Percentiles rank a stretch among this genome's conserved stretches.
These are phyloP conservation scores for Drosophila saltans DNA, from an alignment of 1,140 invertebrate species.

Conservation along the genomic window DNA sequence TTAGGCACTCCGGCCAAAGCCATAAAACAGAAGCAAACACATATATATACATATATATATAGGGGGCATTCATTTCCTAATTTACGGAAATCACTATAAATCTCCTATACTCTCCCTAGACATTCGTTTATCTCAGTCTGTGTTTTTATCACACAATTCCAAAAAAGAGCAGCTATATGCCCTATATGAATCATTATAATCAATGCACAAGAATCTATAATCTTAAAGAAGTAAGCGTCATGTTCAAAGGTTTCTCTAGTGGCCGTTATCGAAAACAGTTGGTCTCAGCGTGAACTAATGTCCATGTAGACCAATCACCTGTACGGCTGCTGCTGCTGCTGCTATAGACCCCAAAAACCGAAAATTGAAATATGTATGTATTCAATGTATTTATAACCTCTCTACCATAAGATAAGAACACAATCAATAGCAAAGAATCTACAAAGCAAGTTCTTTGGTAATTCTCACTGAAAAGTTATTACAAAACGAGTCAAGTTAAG, in stretches of 20 bases:
- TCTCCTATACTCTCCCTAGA: neutral
- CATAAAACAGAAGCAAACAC: constrained; percentile 5
- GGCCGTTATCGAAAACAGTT: constrained; percentile 62
- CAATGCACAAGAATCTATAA: constrained; percentile 29
- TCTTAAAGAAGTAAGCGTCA: constrained; percentile 29
- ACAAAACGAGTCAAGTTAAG: no score
- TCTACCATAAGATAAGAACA: constrained; percentile 30
- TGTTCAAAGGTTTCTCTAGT: constrained; percentile 46
- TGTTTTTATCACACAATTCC: neutral
- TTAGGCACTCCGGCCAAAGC: neutral
- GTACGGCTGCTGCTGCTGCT: constrained; percentile 16
- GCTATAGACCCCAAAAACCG: constrained; percentile 31
- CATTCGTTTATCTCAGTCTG: neutral
- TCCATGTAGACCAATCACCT: constrained; percentile 1
- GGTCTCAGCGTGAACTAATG: constrained; percentile 48
- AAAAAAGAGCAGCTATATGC: neutral
- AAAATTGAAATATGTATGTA: constrained; percentile 30
- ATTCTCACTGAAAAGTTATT: constrained; percentile 13
- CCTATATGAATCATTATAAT: constrained; percentile 41
- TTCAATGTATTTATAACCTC: constrained; percentile 20
- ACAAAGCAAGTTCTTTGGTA: constrained; percentile 17
- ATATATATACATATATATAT: neutral
- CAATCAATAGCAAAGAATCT: constrained; percentile 28
- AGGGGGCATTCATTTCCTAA: neutral
- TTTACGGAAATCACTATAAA: neutral